Base-by-base conservation (phyloP, 2,888 invertebrate genomes). In the Brenthis daphne region DNA sequence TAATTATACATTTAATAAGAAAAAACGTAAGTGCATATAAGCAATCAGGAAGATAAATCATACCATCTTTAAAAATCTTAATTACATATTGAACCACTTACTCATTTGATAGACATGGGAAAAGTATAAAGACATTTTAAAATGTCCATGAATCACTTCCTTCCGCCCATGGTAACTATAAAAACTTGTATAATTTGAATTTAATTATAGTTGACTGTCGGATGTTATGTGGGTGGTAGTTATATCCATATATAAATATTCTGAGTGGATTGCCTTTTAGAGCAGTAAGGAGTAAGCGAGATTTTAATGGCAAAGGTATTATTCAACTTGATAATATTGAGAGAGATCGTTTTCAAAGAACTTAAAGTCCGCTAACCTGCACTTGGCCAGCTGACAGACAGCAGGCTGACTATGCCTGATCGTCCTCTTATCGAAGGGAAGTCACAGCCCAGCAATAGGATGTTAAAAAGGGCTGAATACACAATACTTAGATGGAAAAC, bases 131-230 rank as follows among this genome's bases (percentile, higher is more conserved):
- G 63, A 51, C 37, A 51, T 55, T 48, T 48, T 48, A 55, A 33
- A 50, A 29, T 6, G 61, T 53, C 48, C 43, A 13, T 60, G 57
- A 57, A 54, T 51, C 48, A 53, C 57, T 72, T 71, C 69, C 72
- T 72, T 70, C 72, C 72, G 68, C 63, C 33, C 54, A 70, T 66
- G 70, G 64, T 51, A 56, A 50, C 57, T 50, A 67, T 67, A 71
- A 66, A 57, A 51, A 64, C 37, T 43, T 43, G 60, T 37, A 67
- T 63, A 57, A 70, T 72, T 70, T 72, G 37, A 55, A 70, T 70
- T 58, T 70, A 72, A 68, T 70, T 72, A 72, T 57, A 65, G 56
- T 33, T 57, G 48, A 50, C 6, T 16, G 16, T n/a, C 50, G 47
- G 60, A 63, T 58, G 51, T 43, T 37, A 47, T 24, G 14, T 20